A percentile compares a stretch with the other conserved stretches of the same genome.
Conservation (phyloP, 2,888 invertebrate species). For the Cacoxenus indagator region DNA sequence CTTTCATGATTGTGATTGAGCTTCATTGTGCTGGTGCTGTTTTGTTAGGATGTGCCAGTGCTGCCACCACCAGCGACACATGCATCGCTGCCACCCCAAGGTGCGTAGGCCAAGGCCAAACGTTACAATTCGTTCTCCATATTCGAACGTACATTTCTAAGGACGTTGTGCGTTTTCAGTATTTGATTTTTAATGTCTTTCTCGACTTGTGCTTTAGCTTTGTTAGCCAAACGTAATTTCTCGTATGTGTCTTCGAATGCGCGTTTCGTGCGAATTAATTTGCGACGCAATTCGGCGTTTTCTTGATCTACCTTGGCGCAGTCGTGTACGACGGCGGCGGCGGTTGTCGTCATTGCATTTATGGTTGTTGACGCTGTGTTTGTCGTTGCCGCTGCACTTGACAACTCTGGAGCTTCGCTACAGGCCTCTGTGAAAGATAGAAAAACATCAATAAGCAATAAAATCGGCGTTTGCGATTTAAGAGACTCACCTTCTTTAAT, state of each 20-base stretch:
- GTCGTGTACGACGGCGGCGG: constrained; percentile 52
- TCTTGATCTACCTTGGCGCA: constrained; percentile 75
- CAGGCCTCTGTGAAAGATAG: constrained; percentile 17
- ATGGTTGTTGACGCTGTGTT: constrained; percentile 18
- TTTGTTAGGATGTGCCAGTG: neutral
- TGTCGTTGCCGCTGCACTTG: constrained; percentile 5
- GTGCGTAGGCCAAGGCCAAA: constrained; percentile 36
- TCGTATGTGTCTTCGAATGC: constrained; percentile 83
- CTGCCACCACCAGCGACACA: constrained; percentile 3
- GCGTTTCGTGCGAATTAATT: constrained; percentile 79
- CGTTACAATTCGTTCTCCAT: constrained; percentile 73
- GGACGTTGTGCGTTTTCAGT: constrained; percentile 82
- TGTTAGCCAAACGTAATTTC: constrained; percentile 82
- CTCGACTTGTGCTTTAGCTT: constrained; percentile 85
- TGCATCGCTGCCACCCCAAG: constrained; percentile 12
- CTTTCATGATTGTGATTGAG: neutral
- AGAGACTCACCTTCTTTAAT: neutral
- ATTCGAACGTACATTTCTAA: constrained; percentile 82
- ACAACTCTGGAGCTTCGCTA: constrained; percentile 22
- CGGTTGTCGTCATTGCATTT: constrained; percentile 5
- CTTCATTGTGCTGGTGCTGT: neutral
- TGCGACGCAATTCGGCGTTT: constrained; percentile 79
- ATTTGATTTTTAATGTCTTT: constrained; percentile 86
- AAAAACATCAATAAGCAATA: constrained; percentile 16
- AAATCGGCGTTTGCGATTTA: neutral